These are phyloP conservation scores for Otocyon megalotis DNA, from an alignment of 2,113 vertebrate species.

Conservation along the genomic window DNA sequence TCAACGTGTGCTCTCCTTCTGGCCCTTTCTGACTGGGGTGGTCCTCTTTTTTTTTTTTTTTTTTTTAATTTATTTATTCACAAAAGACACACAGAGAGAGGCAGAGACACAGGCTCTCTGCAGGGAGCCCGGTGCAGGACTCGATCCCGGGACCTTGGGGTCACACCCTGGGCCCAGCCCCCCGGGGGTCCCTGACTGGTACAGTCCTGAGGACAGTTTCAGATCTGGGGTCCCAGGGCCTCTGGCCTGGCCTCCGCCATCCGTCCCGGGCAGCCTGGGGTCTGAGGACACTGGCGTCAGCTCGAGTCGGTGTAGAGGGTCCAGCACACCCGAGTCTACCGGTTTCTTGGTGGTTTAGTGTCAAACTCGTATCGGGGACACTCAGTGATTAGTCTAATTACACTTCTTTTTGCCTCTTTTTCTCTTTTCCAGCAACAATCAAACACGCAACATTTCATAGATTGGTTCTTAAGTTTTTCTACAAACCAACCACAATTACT, in stretches of 20 bases:
- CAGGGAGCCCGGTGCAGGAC: too few relatives aligned
- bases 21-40: not conserved
- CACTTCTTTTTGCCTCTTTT: not conserved
- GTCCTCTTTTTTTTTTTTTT: too few relatives aligned
- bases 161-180: too few relatives aligned
- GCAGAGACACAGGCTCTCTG: too few relatives aligned
- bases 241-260: fast-evolving
- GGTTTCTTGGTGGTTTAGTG: not conserved
- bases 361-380: not conserved
- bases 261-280: not conserved
- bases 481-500: not conserved
- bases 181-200: too few relatives aligned
- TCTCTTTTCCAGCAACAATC: not conserved
- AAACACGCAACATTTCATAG: not conserved
- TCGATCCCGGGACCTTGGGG: too few relatives aligned
- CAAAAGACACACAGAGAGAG: too few relatives aligned
- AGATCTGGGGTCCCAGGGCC: not conserved
- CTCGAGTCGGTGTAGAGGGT: not conserved
- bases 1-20: fast-evolving
- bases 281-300: fast-evolving
- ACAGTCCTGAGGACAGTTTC: not conserved
- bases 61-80: too few relatives aligned
- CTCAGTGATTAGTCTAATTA: not conserved
- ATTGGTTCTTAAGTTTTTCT: not conserved
- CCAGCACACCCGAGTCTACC: too few relatives aligned